Conservation (phyloP, 2,888 invertebrate species). For the Itoplectis maculator region DNA sequence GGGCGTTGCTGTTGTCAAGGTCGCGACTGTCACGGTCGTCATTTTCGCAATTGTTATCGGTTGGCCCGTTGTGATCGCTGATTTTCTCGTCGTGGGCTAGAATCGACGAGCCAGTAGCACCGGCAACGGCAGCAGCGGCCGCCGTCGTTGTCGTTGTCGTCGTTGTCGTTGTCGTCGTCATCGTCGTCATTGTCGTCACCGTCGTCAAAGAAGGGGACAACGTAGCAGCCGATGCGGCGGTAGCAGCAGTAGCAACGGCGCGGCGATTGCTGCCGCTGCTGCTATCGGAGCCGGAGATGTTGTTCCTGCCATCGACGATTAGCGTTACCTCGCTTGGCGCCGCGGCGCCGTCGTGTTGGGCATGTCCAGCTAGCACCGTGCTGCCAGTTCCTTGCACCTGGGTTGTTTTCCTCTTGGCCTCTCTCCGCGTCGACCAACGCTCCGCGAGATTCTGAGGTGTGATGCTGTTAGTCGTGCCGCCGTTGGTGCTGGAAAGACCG, state of each 20-base stretch:
- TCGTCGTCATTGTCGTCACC: slow-evolving; percentile 56
- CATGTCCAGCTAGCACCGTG: slow-evolving; percentile 77
- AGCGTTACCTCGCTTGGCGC: slow-evolving; percentile 78
- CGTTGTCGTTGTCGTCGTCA: slow-evolving; percentile 40
- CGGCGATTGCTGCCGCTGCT: slow-evolving; percentile 32
- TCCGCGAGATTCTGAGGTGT: slow-evolving; percentile 8
- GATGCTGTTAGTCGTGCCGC: slow-evolving; percentile 26
- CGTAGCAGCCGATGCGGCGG: slow-evolving; percentile 37
- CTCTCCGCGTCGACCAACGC: slow-evolving; percentile 60
- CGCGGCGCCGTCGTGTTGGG: slow-evolving; percentile 72
- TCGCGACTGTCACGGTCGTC: slow-evolving; percentile 82
- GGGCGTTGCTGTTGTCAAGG: slow-evolving; percentile 85
- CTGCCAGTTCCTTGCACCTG: slow-evolving; percentile 61
- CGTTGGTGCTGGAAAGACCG: slow-evolving; percentile 16
- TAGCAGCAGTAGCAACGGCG: slow-evolving; percentile 21
- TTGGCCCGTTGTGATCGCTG: slow-evolving; percentile 27
- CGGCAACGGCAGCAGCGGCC: not conserved
- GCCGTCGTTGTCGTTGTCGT: no score
- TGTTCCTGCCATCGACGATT: slow-evolving; percentile 65
- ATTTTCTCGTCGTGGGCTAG: slow-evolving; percentile 8
- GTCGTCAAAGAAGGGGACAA: slow-evolving; percentile 20
- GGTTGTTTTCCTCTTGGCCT: slow-evolving; percentile 71
- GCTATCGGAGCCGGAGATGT: slow-evolving; percentile 28
- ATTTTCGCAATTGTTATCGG: slow-evolving; percentile 72
- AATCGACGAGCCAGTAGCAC: slow-evolving; percentile 9